A percentile compares a stretch with the other conserved stretches of the same genome.
These are phyloP conservation scores for Oreochromis mossambicus DNA, from an alignment of 2,797 vertebrate species.

Conservation along the genomic window DNA sequence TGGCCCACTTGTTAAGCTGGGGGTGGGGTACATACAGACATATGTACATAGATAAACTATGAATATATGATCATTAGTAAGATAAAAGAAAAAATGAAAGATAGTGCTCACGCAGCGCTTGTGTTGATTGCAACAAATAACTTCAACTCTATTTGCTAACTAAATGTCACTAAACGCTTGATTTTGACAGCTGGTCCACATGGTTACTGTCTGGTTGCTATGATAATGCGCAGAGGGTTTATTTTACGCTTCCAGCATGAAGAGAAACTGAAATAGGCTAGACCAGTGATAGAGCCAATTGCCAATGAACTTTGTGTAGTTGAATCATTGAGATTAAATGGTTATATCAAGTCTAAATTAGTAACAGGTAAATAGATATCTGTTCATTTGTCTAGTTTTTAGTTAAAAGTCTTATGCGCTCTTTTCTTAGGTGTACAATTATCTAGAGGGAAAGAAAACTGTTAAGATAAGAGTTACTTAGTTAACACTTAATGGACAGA, in stretches of 20 bases:
- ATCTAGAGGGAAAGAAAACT: background rate
- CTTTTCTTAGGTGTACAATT: background rate
- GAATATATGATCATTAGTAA: background rate
- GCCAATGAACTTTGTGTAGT: background rate
- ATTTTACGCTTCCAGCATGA: background rate
- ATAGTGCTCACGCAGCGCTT: accelerated
- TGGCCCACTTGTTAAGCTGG: background rate
- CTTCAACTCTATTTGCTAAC: background rate
- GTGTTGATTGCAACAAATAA: background rate
- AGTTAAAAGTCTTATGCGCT: background rate
- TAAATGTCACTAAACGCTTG: background rate
- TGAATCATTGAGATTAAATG: background rate
- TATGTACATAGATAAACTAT: accelerated
- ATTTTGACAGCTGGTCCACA: background rate
- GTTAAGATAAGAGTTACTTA: background rate
- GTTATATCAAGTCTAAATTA: background rate
- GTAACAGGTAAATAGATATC: background rate
- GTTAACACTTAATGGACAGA: background rate
- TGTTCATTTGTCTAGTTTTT: background rate
- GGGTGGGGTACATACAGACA: background rate
- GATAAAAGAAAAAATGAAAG: background rate
- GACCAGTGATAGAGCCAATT: background rate
- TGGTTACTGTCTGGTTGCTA: background rate
- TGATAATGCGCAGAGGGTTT: background rate
- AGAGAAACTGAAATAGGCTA: background rate